These are phyloP conservation scores for Eufriesea mexicana DNA, from an alignment of 1,140 invertebrate species.

Conservation along the genomic window DNA sequence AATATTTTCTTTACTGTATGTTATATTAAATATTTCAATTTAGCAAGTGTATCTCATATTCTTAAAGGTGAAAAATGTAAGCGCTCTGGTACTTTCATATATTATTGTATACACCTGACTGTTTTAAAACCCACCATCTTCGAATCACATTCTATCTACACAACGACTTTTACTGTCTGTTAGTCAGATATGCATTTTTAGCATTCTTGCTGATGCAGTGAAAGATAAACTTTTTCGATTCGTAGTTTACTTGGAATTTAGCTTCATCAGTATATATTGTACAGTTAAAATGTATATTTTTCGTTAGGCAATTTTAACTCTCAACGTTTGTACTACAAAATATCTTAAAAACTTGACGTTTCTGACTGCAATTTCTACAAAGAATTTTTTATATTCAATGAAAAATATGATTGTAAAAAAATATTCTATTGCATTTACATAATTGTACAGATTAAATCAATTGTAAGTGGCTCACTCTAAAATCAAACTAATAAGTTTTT, in stretches of 20 bases:
- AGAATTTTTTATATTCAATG: no score
- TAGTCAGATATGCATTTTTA: conserved; percentile 11
- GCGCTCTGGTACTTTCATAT: no score
- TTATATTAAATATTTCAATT: no score
- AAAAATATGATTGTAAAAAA: no score
- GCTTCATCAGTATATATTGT: background rate
- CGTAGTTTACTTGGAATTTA: background rate
- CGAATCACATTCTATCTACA: background rate
- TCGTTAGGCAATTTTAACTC: background rate
- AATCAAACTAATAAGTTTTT: no score
- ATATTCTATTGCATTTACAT: background rate
- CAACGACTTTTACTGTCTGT: background rate
- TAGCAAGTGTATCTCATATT: no score
- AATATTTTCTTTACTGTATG: no score
- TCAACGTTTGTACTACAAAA: no score
- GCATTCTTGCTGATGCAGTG: background rate
- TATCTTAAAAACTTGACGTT: no score
- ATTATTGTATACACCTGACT: background rate
- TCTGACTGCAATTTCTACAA: no score
- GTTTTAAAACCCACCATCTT: background rate
- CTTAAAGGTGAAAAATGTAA: no score
- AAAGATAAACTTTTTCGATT: conserved; percentile 1
- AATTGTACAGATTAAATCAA: background rate
- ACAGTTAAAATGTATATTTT: no score
- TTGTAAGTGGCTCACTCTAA: background rate